phyloP scores from a whole-genome alignment of 1,140 invertebrate species.

The Apis dorsata region DNA sequence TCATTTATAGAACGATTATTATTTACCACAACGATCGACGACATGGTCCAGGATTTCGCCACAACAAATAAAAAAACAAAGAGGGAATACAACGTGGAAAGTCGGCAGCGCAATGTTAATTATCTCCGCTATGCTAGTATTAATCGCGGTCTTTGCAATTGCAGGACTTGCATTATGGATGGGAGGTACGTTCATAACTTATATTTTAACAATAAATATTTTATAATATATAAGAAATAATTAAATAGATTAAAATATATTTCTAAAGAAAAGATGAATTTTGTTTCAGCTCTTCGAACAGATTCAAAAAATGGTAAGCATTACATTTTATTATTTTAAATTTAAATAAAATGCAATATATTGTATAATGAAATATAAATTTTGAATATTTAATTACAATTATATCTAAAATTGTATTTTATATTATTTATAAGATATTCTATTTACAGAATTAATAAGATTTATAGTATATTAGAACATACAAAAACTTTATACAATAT shows the following conservation, averaged over 20 bases:
- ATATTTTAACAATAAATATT: background rate
- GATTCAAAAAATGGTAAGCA: conserved; percentile 78
- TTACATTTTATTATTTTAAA: background rate
- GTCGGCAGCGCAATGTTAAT: conserved; percentile 85
- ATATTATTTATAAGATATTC: too few species aligned
- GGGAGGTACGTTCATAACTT: conserved; percentile 81
- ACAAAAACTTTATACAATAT: too few species aligned
- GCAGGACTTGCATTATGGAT: conserved; percentile 89
- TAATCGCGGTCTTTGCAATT: conserved; percentile 86
- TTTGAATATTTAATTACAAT: too few species aligned
- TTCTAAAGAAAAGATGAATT: conserved; percentile 1
- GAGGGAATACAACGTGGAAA: conserved; percentile 75
- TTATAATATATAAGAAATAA: background rate
- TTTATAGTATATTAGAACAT: too few species aligned
- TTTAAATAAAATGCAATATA: too few species aligned
- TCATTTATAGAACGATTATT: conserved; percentile 76
- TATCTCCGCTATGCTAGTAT: conserved; percentile 84
- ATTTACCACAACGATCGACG: conserved; percentile 72
- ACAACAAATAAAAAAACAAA: conserved; percentile 67
- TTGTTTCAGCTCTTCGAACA: conserved; percentile 77
- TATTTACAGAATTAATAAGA: too few species aligned
- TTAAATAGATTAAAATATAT: background rate
- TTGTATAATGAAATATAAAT: too few species aligned
- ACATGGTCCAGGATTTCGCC: conserved; percentile 74
- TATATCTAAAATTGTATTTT: too few species aligned